Evolutionary conservation across 2,113 vertebrate genomes (phyloP).

Genomic region (Centropus unirufus): DNA sequence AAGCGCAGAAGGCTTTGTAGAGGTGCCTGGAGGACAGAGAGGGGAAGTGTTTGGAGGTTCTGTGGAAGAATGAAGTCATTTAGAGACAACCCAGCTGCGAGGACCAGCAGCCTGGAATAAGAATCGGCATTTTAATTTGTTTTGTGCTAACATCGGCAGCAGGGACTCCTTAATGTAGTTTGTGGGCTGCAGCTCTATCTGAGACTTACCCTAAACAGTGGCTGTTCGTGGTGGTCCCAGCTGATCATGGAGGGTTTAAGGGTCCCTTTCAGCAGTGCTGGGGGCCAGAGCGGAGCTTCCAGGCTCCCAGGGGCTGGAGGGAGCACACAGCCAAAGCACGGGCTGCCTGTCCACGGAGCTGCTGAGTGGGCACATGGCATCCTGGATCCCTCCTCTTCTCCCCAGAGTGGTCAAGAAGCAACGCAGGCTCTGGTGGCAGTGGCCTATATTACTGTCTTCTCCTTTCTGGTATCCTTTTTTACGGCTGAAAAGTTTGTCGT

Average conservation of each 20-base stretch:
- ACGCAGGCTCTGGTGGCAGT: not conserved
- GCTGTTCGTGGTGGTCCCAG: not conserved
- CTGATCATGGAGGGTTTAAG: not conserved
- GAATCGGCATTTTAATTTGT: not conserved
- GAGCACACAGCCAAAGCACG: not conserved
- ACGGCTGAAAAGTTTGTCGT: not conserved
- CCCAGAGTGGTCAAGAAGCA: accelerated
- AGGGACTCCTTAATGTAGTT: not conserved
- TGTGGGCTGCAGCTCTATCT: not conserved
- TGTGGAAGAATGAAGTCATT: not conserved
- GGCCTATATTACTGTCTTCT: not conserved
- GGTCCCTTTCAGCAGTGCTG: accelerated
- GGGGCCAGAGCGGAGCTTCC: not conserved
- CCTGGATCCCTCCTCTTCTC: not conserved
- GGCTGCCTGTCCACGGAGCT: not conserved
- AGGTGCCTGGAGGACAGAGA: constrained; percentile 9
- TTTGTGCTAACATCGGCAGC: not conserved
- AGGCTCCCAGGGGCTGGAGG: not conserved
- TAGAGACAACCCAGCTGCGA: not conserved
- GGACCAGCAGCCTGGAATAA: not conserved
- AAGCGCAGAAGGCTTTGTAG: constrained; percentile 14
- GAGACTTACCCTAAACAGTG: not conserved
- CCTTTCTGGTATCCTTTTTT: not conserved
- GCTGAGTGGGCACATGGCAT: accelerated
- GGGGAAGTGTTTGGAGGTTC: not conserved